Conservation (phyloP, 1,140 invertebrate species). For the Trinorchestia longiramus region DNA sequence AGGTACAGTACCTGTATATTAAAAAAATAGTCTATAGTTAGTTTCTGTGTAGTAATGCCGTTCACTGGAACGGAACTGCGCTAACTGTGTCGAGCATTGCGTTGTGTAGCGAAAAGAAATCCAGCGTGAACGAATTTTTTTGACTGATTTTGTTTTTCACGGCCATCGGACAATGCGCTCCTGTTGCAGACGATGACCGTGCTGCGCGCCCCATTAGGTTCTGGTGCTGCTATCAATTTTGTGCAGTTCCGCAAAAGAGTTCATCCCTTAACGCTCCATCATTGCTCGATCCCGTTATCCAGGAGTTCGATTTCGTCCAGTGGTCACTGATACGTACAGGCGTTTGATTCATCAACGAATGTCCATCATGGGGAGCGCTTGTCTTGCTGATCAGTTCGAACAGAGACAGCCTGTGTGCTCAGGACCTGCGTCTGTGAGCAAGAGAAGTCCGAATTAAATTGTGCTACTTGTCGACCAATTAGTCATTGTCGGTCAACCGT, state of each 20-base stretch:
- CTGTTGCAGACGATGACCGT: not conserved
- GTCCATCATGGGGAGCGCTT: slow-evolving; percentile 11
- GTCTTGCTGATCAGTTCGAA: slow-evolving; percentile 34
- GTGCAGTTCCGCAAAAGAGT: not conserved
- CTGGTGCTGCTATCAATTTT: not conserved
- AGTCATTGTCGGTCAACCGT: slow-evolving; percentile 26
- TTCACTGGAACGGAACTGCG: not conserved
- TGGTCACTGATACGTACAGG: not conserved
- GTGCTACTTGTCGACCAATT: slow-evolving; percentile 48
- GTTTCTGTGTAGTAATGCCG: not conserved
- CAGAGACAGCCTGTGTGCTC: slow-evolving; percentile 32
- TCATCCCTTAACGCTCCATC: not conserved
- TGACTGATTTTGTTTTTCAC: not conserved
- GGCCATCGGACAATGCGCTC: not conserved
- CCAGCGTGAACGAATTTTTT: not conserved
- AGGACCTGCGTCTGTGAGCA: slow-evolving; percentile 24
- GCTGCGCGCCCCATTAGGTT: not conserved
- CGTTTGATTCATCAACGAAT: slow-evolving; percentile 14
- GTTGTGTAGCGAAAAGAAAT: not conserved
- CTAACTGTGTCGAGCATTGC: not conserved
- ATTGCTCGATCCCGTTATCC: not conserved
- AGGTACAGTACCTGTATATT: not conserved
- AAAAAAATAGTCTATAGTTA: not conserved
- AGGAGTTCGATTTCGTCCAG: not conserved
- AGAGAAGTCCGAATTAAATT: slow-evolving; percentile 48